Percentiles rank a stretch among this genome's conserved stretches.
Evolutionary conservation across 2,888 invertebrate species (phyloP).

Genomic region (Galeruca laticollis): DNA sequence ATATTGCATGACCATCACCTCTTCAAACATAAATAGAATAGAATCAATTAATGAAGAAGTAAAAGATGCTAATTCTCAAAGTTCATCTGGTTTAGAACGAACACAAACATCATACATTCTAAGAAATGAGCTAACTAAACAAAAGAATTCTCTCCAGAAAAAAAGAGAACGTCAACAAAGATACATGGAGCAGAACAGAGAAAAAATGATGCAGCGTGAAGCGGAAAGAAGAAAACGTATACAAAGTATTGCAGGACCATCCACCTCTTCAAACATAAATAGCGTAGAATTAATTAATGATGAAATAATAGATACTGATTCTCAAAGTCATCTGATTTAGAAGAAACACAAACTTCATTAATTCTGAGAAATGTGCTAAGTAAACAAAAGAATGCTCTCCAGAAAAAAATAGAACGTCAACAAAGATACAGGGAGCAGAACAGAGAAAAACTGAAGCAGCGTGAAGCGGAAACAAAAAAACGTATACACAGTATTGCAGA

Average conservation of each 20-base stretch:
- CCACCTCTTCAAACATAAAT: too few species aligned
- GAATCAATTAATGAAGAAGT: neutral
- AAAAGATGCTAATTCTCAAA: neutral
- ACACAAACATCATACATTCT: neutral
- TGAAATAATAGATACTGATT: too few species aligned
- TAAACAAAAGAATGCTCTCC: too few species aligned
- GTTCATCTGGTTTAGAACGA: neutral
- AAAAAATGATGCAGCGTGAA: neutral
- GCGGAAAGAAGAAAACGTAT: neutral
- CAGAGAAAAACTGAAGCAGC: too few species aligned
- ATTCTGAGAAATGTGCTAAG: too few species aligned
- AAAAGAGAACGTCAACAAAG: constrained; percentile 1
- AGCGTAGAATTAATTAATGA: too few species aligned
- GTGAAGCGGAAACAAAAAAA: too few species aligned
- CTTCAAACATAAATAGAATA: neutral
- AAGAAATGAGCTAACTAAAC: neutral
- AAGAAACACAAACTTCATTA: too few species aligned
- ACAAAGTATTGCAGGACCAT: neutral
- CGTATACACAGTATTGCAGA: too few species aligned
- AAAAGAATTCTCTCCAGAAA: neutral
- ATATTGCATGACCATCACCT: neutral
- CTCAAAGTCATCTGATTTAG: too few species aligned
- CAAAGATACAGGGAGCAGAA: too few species aligned
- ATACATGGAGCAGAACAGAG: neutral
- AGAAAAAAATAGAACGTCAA: too few species aligned